Evolutionary conservation across 1,140 invertebrate genomes (phyloP).

Genomic region (Druon quercuslanigerum): DNA sequence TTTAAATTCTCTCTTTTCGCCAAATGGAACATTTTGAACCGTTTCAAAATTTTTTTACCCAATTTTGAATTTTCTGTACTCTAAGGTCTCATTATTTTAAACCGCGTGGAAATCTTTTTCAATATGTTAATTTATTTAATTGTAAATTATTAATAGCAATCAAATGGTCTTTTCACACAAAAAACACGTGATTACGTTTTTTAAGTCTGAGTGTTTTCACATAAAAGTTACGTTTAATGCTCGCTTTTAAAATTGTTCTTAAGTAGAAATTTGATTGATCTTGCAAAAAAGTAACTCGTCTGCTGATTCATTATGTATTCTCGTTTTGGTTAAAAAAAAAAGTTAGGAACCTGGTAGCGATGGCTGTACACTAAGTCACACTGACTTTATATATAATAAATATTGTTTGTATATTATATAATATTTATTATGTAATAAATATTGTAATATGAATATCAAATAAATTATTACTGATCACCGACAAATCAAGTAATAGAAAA

Average conservation of each 20-base stretch:
- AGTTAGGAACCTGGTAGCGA: constrained; percentile 16
- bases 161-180: constrained; percentile 9
- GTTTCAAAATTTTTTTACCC: no score
- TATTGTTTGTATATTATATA: constrained; percentile 31
- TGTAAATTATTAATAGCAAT: constrained; percentile 1
- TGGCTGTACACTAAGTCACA: constrained; percentile 30
- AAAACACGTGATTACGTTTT: constrained; percentile 23
- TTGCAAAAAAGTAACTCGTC: background rate
- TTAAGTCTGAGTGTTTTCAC: constrained; percentile 24
- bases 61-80: no score
- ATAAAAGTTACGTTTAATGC: constrained; percentile 22
- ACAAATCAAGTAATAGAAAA: constrained; percentile 34
- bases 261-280: constrained; percentile 7
- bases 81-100: no score
- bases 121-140: constrained; percentile 4
- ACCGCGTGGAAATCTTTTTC: no score
- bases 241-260: constrained; percentile 5
- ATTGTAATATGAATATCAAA: constrained; percentile 40
- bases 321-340: constrained; percentile 1
- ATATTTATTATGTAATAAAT: constrained; percentile 32
- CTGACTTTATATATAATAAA: constrained; percentile 33
- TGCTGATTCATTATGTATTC: constrained; percentile 17
- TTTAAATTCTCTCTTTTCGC: no score
- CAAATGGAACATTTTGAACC: no score
- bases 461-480: constrained; percentile 36